A percentile compares a stretch with the other conserved stretches of the same genome.
Conservation (phyloP, 2,797 vertebrate genomes). For the Balearica regulorum region DNA sequence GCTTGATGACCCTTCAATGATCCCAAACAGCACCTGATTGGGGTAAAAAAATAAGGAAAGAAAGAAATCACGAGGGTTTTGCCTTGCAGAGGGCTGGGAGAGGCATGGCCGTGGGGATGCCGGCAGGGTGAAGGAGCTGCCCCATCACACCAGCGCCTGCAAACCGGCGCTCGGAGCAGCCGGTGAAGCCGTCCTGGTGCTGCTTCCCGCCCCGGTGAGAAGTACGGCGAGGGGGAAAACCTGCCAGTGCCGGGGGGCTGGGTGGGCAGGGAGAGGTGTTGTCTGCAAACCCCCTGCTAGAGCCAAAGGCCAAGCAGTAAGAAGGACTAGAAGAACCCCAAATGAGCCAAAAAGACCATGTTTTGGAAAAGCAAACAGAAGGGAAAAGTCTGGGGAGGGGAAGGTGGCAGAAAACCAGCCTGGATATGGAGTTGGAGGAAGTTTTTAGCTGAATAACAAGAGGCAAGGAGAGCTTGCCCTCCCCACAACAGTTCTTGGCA, state of each 20-base stretch:
- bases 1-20: not conserved
- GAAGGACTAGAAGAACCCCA: not conserved
- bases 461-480: not conserved
- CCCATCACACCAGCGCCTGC: not conserved
- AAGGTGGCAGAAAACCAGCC: not conserved
- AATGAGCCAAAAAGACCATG: accelerated
- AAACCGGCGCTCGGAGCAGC: accelerated
- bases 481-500: not conserved
- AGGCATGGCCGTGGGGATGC: not conserved
- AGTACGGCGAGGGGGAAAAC: not conserved
- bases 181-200: accelerated
- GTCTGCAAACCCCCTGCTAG: not conserved
- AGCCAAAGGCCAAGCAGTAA: not conserved
- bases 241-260: accelerated
- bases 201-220: not conserved
- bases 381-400: not conserved
- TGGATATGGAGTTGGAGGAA: not conserved
- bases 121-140: not conserved
- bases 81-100: not conserved
- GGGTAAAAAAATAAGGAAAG: not conserved
- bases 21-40: not conserved
- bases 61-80: not conserved
- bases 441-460: not conserved
- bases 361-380: not conserved
- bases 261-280: not conserved